Base-by-base conservation (phyloP, 2,888 invertebrate species). In the Standfussiana lucernea region DNA sequence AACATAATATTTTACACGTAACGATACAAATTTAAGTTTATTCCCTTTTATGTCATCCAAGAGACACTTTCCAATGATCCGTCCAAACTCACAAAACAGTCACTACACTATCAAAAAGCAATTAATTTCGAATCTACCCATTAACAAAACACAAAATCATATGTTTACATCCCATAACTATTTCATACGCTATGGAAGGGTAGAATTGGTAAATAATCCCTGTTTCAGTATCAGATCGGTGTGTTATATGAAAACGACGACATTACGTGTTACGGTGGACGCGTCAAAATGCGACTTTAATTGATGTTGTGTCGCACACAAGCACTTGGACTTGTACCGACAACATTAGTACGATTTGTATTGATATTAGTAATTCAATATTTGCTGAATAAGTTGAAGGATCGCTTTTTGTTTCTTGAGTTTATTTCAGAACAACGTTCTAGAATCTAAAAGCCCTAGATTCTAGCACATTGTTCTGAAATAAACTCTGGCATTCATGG, bases 271-370 rank as follows among this genome's bases (percentile, higher is more conserved):
- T n/a, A n/a, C n/a, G 91, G 85, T 79, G 84, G 83, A 90, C 86
- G 91, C 90, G 90, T 90, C 89, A 88, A 96, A 96, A 96, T 96
- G 95, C 89, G 96, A 95, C 95, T 96, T 96, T 96, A 96, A 96
- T 96, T 95, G 96, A 94, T 94, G 95, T 94, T 93, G 91, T 91
- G 90, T 83, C 86, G 89, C 90, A 91, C 91, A 91, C 91, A 92
- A 92, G 92, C 91, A 92, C 91, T 93, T 91, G 90, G 88, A 90
- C 84, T 84, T 78, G 94, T 95, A 95, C 88, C 79, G 95, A 88
- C 86, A 88, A 90, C 91, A 93, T 72, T 85, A 79, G 62, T 72
- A 64, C 61, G 45, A 65, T 66, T 71, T 73, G n/a, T 73, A 62
- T 40, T 59, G 62, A 56, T 71, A 47, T 56, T 40, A 24, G n/a